phyloP scores from a whole-genome alignment of 2,888 invertebrate genomes.

The Lobophora halterata region DNA sequence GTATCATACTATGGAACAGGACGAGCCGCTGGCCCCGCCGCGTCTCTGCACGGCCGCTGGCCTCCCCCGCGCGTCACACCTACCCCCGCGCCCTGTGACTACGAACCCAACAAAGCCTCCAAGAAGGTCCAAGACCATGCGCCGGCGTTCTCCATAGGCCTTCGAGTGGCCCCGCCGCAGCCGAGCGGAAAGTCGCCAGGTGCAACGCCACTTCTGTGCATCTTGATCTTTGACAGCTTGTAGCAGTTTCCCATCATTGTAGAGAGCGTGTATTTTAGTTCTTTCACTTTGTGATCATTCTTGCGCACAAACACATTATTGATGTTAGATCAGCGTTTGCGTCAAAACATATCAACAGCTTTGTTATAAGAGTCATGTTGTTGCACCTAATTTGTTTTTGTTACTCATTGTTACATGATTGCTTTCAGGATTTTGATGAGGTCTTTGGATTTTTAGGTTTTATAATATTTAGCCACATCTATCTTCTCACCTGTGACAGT shows the following conservation, averaged over 20 bases:
- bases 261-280: no score
- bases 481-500: no score
- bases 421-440: no score
- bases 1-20: constrained; percentile 42
- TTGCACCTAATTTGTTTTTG: no score
- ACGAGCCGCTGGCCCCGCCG: constrained; percentile 87
- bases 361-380: no score
- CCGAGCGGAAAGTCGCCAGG: constrained; percentile 78
- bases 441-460: no score
- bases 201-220: constrained; percentile 38
- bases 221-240: constrained; percentile 7
- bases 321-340: no score
- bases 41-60: constrained; percentile 90
- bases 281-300: no score
- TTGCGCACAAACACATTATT: no score
- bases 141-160: constrained; percentile 83
- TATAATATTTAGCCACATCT: no score
- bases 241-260: constrained; percentile 3
- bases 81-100: constrained; percentile 95
- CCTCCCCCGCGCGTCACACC: constrained; percentile 83
- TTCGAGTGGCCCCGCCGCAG: constrained; percentile 72
- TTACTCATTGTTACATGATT: no score
- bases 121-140: constrained; percentile 76
- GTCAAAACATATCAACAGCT: no score
- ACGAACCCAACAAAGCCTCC: constrained; percentile 87